phyloP scores from a whole-genome alignment of 2,888 invertebrate species.

The Idaea aversata region DNA sequence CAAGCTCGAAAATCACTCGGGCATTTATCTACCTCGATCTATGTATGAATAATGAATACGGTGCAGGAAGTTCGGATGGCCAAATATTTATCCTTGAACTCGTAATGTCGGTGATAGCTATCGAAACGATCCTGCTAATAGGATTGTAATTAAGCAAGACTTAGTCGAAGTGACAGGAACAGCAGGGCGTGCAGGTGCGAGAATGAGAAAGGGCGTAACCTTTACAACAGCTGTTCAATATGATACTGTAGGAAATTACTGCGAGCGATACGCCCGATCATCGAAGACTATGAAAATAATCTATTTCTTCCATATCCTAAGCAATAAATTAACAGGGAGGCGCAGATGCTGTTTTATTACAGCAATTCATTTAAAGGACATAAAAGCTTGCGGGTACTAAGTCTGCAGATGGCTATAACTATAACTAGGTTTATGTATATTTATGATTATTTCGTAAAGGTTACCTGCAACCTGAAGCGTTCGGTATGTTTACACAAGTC shows the following conservation, averaged over 20 bases:
- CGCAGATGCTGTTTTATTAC: slow-evolving; percentile 40
- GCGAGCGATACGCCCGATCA: slow-evolving; percentile 46
- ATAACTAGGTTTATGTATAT: slow-evolving; percentile 33
- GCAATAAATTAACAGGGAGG: slow-evolving; percentile 38
- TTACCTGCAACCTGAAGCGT: slow-evolving; percentile 34
- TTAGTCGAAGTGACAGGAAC: slow-evolving; percentile 47
- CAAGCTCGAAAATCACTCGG: slow-evolving; percentile 36
- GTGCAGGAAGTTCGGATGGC: slow-evolving; percentile 37
- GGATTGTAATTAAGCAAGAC: slow-evolving; percentile 64
- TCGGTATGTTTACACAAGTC: slow-evolving; percentile 42
- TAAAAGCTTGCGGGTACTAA: slow-evolving; percentile 36
- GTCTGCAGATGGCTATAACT: slow-evolving; percentile 46
- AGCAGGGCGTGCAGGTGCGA: slow-evolving; percentile 63
- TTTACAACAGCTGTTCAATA: slow-evolving; percentile 71
- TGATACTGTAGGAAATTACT: slow-evolving; percentile 50
- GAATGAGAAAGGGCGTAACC: slow-evolving; percentile 71
- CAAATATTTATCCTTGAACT: slow-evolving; percentile 46
- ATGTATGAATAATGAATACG: slow-evolving; percentile 43
- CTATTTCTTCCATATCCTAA: slow-evolving; percentile 55
- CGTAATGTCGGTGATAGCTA: slow-evolving; percentile 44
- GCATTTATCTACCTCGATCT: slow-evolving; percentile 37
- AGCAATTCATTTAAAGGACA: slow-evolving; percentile 31
- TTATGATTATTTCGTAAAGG: slow-evolving; percentile 47
- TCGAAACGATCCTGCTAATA: slow-evolving; percentile 62
- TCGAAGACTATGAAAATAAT: slow-evolving; percentile 54